phyloP scores from a whole-genome alignment of 2,888 invertebrate genomes.

The Zaprionus obscuricornis region DNA sequence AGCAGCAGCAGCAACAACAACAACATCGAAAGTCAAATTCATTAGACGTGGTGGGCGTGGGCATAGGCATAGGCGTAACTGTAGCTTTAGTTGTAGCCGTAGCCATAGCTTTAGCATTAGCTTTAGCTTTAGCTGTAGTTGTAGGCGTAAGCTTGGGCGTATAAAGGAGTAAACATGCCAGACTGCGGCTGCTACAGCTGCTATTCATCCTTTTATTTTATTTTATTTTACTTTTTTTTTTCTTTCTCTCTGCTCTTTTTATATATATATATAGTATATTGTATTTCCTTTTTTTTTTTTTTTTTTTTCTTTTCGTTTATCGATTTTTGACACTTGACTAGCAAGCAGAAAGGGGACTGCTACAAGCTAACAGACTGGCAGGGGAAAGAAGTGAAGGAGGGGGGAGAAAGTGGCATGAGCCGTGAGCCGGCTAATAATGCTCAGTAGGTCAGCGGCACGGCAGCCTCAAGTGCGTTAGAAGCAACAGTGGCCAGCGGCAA shows the following conservation, averaged over 20 bases:
- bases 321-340: slow-evolving; percentile 71
- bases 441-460: slow-evolving; percentile 71
- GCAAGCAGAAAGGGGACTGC: slow-evolving; percentile 16
- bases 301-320: slow-evolving; percentile 51
- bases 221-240: neutral
- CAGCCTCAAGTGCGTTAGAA: slow-evolving; percentile 71
- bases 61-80: slow-evolving; percentile 11
- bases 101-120: too few relatives aligned
- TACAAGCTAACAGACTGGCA: slow-evolving; percentile 9
- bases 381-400: slow-evolving; percentile 9
- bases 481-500: slow-evolving; percentile 71
- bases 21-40: slow-evolving; percentile 55
- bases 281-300: slow-evolving; percentile 20
- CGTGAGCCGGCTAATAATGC: slow-evolving; percentile 70
- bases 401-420: slow-evolving; percentile 11
- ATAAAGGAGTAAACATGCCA: slow-evolving; percentile 33
- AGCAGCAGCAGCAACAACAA: slow-evolving; percentile 13
- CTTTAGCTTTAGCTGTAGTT: too few relatives aligned
- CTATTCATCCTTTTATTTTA: slow-evolving; percentile 12
- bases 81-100: slow-evolving; percentile 8
- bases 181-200: slow-evolving; percentile 27
- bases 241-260: neutral
- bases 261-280: slow-evolving; percentile 12
- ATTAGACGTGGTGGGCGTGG: slow-evolving; percentile 37
- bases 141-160: slow-evolving; percentile 10